Evolutionary conservation across 2,113 vertebrate species (phyloP).

Genomic region (Calonectris borealis): DNA sequence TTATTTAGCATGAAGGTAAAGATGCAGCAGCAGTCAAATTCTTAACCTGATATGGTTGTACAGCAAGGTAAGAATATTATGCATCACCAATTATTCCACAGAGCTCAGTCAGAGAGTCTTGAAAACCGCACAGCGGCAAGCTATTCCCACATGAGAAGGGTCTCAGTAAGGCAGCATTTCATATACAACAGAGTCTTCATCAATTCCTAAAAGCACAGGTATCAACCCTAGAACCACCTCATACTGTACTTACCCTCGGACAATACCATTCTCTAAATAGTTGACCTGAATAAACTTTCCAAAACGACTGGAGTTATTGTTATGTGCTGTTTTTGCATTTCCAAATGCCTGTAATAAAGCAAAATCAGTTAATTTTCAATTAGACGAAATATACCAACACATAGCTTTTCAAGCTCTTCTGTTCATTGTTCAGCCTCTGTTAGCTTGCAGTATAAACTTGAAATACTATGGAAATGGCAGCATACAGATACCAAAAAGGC

Average conservation of each 20-base stretch:
- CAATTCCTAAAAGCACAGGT: background rate
- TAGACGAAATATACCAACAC: background rate
- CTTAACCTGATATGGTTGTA: background rate
- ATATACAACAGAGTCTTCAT: background rate
- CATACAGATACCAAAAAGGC: background rate
- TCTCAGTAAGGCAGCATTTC: background rate
- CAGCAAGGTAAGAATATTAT: background rate
- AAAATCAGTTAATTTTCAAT: background rate
- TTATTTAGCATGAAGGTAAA: background rate
- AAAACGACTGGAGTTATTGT: constrained; percentile 97
- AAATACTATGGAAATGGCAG: background rate
- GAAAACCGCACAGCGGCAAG: background rate
- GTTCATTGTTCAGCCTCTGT: background rate
- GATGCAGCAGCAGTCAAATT: background rate
- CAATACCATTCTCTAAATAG: constrained; percentile 92
- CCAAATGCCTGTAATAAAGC: constrained; percentile 84
- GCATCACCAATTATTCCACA: background rate
- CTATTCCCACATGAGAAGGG: background rate
- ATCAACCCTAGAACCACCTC: background rate
- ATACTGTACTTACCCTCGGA: constrained; percentile 84
- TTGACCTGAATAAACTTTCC: constrained; percentile 97
- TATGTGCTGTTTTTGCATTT: constrained; percentile 91
- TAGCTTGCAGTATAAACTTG: background rate
- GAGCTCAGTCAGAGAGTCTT: background rate
- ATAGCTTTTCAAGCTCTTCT: background rate